Evolutionary conservation across 1,140 invertebrate genomes (phyloP), one percentile per base, ranked within the genome.

Genomic region (Bombus superbus): DNA sequence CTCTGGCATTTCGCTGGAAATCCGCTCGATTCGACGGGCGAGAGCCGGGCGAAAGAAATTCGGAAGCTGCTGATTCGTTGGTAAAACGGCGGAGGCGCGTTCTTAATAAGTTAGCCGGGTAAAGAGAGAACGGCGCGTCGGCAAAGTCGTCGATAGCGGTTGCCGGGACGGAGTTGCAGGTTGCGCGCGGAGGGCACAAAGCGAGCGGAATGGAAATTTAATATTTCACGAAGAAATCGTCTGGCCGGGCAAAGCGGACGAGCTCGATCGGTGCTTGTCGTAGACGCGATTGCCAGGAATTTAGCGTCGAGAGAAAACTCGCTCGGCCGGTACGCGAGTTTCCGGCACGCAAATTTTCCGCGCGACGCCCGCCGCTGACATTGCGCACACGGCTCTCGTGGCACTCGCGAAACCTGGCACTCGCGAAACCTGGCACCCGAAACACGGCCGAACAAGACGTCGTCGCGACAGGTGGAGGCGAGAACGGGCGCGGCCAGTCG

Each of bases 221-320:
- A 80, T 71, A 71, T 40, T 71, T 80, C 25, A 22, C 3, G 22
- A 40, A 57, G 22, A n/a, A 80, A 35, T 25, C 40, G 42, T 42
- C 42, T 18, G 18, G 47, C 18, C 15, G 47, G 18, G 47, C 47
- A 53, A 22, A 13, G 38, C 11, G 15, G 25, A 11, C 2, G 22
- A 3, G 11, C 28, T 32, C 35, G 66, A 57, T 81, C 38, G 66
- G 25, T 81, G 68, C 32, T 81, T 81, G 10, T 35, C 13, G 18
- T 40, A 35, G 13, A 32, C 53, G n/a, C 69, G 69, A 73, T 73
- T 73, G 38, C 40, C 53, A 71, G 28, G 25, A 80, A 69, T 57
- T 32, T 25, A 15, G 15, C 11, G 44, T 44, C 22, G 28, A n/a
- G n/a, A 11, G 69, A 25, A 35, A 62, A 44, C 53, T 73, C 47